phyloP scores from a whole-genome alignment of 2,797 vertebrate genomes.

The Linurgus olivaceus region DNA sequence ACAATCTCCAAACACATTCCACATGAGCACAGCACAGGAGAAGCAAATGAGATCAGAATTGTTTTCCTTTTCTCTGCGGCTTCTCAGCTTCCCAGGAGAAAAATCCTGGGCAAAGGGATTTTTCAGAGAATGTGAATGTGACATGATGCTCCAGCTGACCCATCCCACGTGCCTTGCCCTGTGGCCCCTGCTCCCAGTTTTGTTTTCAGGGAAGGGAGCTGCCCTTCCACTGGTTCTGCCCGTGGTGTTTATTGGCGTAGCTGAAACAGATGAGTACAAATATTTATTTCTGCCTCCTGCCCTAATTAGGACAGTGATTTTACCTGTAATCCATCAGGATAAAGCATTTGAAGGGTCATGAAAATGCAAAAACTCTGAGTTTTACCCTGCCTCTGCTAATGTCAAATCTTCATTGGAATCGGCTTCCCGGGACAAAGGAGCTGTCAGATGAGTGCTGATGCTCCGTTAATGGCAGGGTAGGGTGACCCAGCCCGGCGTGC shows the following conservation, averaged over 20 bases:
- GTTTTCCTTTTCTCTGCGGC: too few relatives aligned
- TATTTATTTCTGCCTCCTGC: background rate
- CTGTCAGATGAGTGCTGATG: background rate
- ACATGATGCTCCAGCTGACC: background rate
- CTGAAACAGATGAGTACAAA: background rate
- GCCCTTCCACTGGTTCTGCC: background rate
- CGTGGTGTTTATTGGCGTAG: background rate
- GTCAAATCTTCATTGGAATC: background rate
- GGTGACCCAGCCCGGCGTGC: background rate
- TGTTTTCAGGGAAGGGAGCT: background rate
- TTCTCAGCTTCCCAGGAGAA: too few relatives aligned
- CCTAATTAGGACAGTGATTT: background rate
- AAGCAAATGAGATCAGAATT: too few relatives aligned
- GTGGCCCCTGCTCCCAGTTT: background rate
- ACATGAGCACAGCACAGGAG: too few relatives aligned
- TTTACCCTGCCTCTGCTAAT: background rate
- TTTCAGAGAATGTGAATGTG: too few relatives aligned
- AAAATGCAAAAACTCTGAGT: background rate
- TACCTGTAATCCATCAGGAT: background rate
- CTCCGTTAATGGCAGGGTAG: background rate
- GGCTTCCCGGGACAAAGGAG: constrained; percentile 1
- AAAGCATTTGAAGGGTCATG: background rate
- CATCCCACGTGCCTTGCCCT: background rate
- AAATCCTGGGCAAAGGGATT: too few relatives aligned
- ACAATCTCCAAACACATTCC: too few relatives aligned